phyloP scores from a whole-genome alignment of 1,140 invertebrate genomes.

The Zaprionus taronus region DNA sequence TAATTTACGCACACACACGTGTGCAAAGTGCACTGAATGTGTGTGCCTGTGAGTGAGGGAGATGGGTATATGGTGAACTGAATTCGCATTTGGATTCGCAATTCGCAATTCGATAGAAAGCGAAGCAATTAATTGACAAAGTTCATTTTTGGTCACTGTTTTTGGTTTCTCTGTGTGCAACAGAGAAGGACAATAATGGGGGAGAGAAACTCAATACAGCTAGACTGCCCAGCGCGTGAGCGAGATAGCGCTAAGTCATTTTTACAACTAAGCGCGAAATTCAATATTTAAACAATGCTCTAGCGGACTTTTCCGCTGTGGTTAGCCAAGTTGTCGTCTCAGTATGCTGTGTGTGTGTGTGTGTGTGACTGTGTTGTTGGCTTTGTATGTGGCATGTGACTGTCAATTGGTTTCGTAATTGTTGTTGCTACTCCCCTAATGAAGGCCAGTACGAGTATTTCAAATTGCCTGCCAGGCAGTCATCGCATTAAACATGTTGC shows the following conservation, averaged over 20 bases:
- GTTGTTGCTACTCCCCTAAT: constrained; percentile 47
- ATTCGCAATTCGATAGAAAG: constrained; percentile 41
- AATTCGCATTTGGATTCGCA: constrained; percentile 36
- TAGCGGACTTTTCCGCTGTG: constrained; percentile 31
- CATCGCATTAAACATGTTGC: constrained; percentile 23
- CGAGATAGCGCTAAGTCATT: constrained; percentile 33
- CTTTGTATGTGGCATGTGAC: constrained; percentile 73
- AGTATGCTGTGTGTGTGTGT: constrained; percentile 25
- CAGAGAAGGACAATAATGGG: neutral
- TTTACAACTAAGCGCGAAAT: constrained; percentile 60
- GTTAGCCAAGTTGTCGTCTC: constrained; percentile 48
- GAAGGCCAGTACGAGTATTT: constrained; percentile 44
- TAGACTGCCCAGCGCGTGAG: neutral
- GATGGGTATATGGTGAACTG: constrained; percentile 28
- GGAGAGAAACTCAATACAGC: neutral
- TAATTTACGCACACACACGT: constrained; percentile 70
- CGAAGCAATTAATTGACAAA: constrained; percentile 80
- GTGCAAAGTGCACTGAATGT: neutral
- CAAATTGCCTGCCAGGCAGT: constrained; percentile 51
- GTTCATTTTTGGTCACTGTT: constrained; percentile 70
- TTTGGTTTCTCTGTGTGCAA: constrained; percentile 18
- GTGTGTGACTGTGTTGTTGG: constrained; percentile 35
- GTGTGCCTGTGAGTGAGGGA: neutral
- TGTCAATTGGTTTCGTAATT: constrained; percentile 68
- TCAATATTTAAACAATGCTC: constrained; percentile 72